Evolutionary conservation across 2,888 invertebrate species (phyloP).

Genomic region (Sipunculus nudus): DNA sequence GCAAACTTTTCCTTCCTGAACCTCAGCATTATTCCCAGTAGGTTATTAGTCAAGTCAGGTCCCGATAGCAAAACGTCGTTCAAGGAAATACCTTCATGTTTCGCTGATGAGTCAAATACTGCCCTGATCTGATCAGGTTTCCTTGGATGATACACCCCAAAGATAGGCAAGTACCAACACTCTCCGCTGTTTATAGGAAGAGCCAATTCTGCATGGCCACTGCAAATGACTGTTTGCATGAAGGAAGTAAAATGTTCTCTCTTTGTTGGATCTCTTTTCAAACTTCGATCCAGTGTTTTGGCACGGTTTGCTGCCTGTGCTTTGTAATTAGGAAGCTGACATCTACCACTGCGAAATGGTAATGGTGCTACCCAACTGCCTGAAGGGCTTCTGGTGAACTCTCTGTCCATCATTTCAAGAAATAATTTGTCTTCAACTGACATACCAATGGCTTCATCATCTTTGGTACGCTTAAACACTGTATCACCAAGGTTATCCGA

Average conservation of each 20-base stretch:
- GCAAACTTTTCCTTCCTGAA: conserved; percentile 29
- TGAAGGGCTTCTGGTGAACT: too few species aligned
- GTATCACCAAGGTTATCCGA: too few species aligned
- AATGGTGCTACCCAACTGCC: too few species aligned
- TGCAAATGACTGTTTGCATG: not conserved
- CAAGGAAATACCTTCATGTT: conserved; percentile 29
- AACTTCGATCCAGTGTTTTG: not conserved
- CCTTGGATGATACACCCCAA: conserved; percentile 37
- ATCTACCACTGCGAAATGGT: too few species aligned
- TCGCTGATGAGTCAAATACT: conserved; percentile 37
- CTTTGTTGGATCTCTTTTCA: not conserved
- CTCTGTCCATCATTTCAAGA: too few species aligned
- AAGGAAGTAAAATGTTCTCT: not conserved
- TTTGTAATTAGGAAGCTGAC: not conserved
- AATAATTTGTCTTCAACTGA: too few species aligned
- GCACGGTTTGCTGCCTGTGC: not conserved
- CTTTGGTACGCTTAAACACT: too few species aligned
- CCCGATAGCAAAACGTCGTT: conserved; percentile 35
- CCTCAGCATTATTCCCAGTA: conserved; percentile 30
- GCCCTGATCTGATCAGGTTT: conserved; percentile 33
- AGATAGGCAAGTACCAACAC: conserved; percentile 37
- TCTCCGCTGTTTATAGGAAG: conserved; percentile 1
- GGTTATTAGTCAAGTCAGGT: conserved; percentile 37
- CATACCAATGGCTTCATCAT: too few species aligned
- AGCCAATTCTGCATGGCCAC: not conserved